These are phyloP conservation scores for Zoanthus solanderi DNA, from an alignment of 92 coral and sea anemone species.

Conservation along the genomic window DNA sequence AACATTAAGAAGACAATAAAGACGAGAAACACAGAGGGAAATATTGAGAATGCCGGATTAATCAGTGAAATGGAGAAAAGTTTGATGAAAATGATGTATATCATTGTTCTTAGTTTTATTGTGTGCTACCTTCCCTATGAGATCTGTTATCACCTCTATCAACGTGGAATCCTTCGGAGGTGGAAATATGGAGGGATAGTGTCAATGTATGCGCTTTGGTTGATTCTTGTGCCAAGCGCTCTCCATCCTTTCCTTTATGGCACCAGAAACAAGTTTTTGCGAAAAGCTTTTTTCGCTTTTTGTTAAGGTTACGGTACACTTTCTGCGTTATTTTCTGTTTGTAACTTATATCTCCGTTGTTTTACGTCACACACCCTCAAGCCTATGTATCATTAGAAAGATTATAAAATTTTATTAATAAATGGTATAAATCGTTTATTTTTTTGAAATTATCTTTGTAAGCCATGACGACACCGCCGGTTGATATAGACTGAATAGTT, in stretches of 20 bases:
- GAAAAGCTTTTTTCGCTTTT: constrained; percentile 33
- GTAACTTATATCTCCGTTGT: too few relatives aligned
- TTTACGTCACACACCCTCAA: too few relatives aligned
- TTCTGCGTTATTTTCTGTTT: too few relatives aligned
- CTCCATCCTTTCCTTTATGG: constrained; percentile 38
- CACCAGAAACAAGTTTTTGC: constrained; percentile 10
- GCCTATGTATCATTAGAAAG: too few relatives aligned
- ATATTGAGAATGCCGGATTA: not conserved
- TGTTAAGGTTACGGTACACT: not conserved
- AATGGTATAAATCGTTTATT: too few relatives aligned
- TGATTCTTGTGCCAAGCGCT: constrained; percentile 21
- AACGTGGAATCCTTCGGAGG: not conserved
- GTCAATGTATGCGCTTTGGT: constrained; percentile 26
- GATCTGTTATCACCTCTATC: not conserved
- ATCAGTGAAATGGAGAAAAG: constrained; percentile 22
- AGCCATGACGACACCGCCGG: too few relatives aligned
- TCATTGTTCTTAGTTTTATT: constrained; percentile 18
- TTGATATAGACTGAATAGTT: too few relatives aligned
- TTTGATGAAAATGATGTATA: constrained; percentile 33
- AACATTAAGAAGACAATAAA: not conserved
- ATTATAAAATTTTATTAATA: too few relatives aligned
- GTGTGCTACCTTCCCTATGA: constrained; percentile 30
- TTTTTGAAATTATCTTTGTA: too few relatives aligned
- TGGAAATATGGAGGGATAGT: constrained; percentile 36
- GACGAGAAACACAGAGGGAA: constrained; percentile 10